Conservation (phyloP, 2,797 vertebrate species). For the Champsocephalus gunnari region DNA sequence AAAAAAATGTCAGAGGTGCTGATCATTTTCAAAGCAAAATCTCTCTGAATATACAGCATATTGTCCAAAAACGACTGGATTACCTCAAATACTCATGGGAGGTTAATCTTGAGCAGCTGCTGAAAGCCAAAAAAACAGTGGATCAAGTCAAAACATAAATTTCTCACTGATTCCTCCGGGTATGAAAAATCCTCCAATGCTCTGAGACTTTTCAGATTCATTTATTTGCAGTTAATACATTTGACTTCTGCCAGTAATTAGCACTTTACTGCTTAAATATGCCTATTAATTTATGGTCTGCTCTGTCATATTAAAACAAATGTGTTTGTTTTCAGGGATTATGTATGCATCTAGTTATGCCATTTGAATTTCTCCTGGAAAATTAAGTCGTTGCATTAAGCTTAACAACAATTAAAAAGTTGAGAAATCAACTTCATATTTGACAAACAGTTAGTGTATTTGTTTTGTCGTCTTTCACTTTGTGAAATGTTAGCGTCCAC, state of each 20-base stretch:
- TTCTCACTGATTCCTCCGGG: constrained; percentile 7
- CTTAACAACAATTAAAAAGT: constrained; percentile 5
- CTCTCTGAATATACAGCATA: constrained; percentile 35
- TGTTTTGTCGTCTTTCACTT: constrained; percentile 22
- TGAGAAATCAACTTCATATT: constrained; percentile 21
- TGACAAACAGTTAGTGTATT: constrained; percentile 14
- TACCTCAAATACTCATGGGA: constrained; percentile 13
- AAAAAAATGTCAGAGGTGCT: constrained; percentile 48
- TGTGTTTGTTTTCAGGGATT: not conserved
- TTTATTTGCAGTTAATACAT: not conserved
- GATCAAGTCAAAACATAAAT: constrained; percentile 10
- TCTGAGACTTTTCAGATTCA: constrained; percentile 2
- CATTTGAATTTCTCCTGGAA: not conserved
- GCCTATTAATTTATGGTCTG: not conserved
- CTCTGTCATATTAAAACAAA: not conserved
- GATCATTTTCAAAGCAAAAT: constrained; percentile 43
- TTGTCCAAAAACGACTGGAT: constrained; percentile 15
- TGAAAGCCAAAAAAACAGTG: not conserved
- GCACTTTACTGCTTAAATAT: not conserved
- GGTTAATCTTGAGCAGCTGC: constrained; percentile 17
- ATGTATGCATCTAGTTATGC: not conserved
- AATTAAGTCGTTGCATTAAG: not conserved
- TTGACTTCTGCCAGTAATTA: constrained; percentile 16
- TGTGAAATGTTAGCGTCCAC: constrained; percentile 42
- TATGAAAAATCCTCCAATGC: not conserved